Conservation (phyloP, 2,888 invertebrate genomes). For the Conchocele bisecta region DNA sequence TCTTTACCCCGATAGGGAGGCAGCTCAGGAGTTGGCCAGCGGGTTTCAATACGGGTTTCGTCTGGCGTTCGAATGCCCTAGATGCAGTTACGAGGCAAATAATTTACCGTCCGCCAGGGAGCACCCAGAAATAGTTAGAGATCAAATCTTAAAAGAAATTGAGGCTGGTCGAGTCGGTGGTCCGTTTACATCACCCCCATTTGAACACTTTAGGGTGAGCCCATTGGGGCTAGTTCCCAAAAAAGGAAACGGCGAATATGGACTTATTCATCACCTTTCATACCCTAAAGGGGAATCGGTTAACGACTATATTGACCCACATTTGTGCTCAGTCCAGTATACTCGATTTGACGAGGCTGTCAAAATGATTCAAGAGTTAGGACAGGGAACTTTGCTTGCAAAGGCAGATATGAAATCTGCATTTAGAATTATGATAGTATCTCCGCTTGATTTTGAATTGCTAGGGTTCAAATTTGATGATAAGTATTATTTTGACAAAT, state of each 20-base stretch:
- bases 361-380: constrained; percentile 6
- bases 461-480: constrained; percentile 14
- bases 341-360: constrained; percentile 86
- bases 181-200: not conserved
- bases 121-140: not conserved
- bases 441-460: constrained; percentile 7
- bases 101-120: constrained; percentile 4
- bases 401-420: constrained; percentile 21
- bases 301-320: not conserved
- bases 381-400: constrained; percentile 14
- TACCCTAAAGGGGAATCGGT: constrained; percentile 12
- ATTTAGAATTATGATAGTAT: constrained; percentile 3
- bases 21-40: not conserved
- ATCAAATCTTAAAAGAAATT: constrained; percentile 14
- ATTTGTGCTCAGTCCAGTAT: constrained; percentile 12
- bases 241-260: constrained; percentile 3
- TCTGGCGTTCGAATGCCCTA: not conserved
- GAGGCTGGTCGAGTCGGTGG: constrained; percentile 8
- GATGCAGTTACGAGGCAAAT: not conserved
- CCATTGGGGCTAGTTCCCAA: constrained; percentile 9
- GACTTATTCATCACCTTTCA: constrained; percentile 5
- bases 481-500: constrained; percentile 1
- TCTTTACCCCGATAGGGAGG: not conserved
- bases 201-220: not conserved
- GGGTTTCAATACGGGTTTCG: constrained; percentile 1